phyloP scores from a whole-genome alignment of 2,888 invertebrate species.

The Orchesellides sinensis region DNA sequence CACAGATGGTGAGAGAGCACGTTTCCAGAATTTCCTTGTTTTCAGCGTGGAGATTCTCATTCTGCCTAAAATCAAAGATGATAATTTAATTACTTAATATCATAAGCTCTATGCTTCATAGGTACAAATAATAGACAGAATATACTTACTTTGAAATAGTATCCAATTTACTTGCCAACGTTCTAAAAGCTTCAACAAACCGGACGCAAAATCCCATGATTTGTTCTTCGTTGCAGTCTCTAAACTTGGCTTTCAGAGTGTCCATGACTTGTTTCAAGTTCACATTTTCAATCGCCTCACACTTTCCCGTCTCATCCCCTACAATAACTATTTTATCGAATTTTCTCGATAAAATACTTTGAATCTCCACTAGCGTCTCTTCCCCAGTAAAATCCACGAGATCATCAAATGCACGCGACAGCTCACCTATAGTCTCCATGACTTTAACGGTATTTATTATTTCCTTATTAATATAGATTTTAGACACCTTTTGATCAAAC shows the following conservation, averaged over 20 bases:
- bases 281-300: not conserved
- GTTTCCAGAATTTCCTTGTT: not conserved
- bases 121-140: not conserved
- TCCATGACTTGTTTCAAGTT: not conserved
- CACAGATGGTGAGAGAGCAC: conserved; percentile 8
- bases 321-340: conserved; percentile 21
- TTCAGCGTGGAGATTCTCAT: not conserved
- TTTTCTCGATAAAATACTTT: conserved; percentile 9
- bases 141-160: conserved; percentile 16
- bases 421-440: not conserved
- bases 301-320: not conserved
- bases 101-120: not conserved
- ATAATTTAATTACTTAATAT: not conserved
- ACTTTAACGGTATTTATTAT: not conserved
- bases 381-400: conserved; percentile 43
- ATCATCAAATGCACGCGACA: conserved; percentile 19
- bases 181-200: not conserved
- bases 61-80: not conserved
- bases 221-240: not conserved
- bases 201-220: conserved; percentile 1
- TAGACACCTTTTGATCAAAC: not conserved
- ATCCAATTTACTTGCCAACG: not conserved
- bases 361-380: conserved; percentile 40
- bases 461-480: not conserved
- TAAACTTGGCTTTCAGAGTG: not conserved